phyloP scores from a whole-genome alignment of 2,113 vertebrate species.

The Gambusia affinis region DNA sequence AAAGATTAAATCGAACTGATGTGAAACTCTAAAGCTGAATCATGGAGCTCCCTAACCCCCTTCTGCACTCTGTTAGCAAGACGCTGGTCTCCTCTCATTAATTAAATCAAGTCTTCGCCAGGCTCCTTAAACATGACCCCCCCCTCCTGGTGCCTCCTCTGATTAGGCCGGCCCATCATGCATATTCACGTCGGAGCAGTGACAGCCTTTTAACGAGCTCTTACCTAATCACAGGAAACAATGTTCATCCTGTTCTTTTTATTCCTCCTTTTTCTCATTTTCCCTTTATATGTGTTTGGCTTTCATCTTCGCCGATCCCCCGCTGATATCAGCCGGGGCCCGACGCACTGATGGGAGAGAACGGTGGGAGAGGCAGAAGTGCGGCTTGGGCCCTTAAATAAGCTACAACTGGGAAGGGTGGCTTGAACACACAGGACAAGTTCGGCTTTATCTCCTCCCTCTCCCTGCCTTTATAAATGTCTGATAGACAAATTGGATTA shows the following conservation, averaged over 20 bases:
- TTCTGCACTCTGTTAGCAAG: slow-evolving; percentile 87
- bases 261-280: slow-evolving; percentile 47
- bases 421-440: slow-evolving; percentile 85
- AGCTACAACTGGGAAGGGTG: slow-evolving; percentile 89
- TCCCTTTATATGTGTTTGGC: slow-evolving; percentile 82
- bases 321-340: slow-evolving; percentile 80
- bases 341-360: slow-evolving; percentile 79
- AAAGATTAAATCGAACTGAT: background rate
- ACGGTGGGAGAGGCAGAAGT: slow-evolving; percentile 81
- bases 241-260: slow-evolving; percentile 96
- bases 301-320: slow-evolving; percentile 81
- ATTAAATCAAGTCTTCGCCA: slow-evolving; percentile 98
- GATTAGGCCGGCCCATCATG: slow-evolving; percentile 91
- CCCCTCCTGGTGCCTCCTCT: slow-evolving; percentile 89
- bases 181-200: slow-evolving; percentile 94
- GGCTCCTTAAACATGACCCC: slow-evolving; percentile 81
- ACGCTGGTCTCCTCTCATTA: slow-evolving; percentile 92
- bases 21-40: slow-evolving; percentile 8
- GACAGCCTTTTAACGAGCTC: slow-evolving; percentile 98
- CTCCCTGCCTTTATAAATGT: slow-evolving; percentile 83
- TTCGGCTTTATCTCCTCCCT: slow-evolving; percentile 86
- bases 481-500: slow-evolving; percentile 99
- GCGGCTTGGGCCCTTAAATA: slow-evolving; percentile 87
- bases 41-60: slow-evolving; percentile 60
- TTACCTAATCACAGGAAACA: slow-evolving; percentile 97